These are phyloP conservation scores for Macrotus californicus DNA, from an alignment of 2,113 vertebrate genomes.

Conservation along the genomic window DNA sequence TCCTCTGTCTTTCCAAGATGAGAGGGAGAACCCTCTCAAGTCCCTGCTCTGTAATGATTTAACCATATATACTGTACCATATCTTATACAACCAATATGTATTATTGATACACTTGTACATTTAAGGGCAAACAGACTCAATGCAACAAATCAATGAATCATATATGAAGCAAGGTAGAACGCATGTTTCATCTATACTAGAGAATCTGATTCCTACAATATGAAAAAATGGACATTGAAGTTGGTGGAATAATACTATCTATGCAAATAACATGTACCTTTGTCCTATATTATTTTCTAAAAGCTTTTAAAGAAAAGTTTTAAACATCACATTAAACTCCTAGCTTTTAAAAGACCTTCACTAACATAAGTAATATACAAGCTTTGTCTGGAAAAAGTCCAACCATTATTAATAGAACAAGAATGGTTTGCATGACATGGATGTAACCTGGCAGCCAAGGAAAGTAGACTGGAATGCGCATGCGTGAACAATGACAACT, in stretches of 20 bases:
- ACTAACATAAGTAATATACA: background rate
- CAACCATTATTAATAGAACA: too few species aligned
- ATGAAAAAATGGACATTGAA: background rate
- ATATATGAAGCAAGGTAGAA: slow-evolving; percentile 5
- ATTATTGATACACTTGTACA: background rate
- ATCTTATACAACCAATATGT: background rate
- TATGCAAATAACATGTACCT: background rate
- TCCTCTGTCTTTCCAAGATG: background rate
- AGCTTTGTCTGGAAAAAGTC: too few species aligned
- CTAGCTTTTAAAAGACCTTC: background rate
- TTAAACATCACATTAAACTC: background rate
- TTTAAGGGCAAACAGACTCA: background rate
- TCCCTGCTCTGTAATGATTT: background rate
- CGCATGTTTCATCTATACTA: background rate
- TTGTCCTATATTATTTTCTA: background rate
- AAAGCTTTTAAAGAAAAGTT: background rate
- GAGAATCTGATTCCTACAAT: slow-evolving; percentile 19
- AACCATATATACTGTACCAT: background rate
- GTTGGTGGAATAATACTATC: background rate
- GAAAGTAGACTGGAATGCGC: too few species aligned
- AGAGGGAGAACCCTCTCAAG: too few species aligned
- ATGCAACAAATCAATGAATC: background rate
- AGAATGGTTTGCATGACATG: too few species aligned
- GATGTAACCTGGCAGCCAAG: too few species aligned
- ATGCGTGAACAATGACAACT: too few species aligned